These are phyloP conservation scores for Gulo gulo DNA, from an alignment of 2,113 vertebrate genomes.

Conservation along the genomic window DNA sequence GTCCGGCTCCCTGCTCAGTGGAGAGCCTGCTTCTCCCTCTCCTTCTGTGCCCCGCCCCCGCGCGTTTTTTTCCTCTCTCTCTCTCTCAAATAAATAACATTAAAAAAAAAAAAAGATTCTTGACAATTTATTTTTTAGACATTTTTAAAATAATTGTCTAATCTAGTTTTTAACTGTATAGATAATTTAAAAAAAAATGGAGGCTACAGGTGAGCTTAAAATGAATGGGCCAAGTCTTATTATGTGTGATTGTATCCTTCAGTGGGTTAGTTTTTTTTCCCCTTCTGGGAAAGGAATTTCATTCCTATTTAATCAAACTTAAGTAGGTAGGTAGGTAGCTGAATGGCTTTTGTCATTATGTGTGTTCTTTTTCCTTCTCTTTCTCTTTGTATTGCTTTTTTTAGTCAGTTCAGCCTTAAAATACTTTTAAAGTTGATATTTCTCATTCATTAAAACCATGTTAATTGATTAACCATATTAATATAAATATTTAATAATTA, in stretches of 20 bases:
- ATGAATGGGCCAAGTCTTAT: not conserved
- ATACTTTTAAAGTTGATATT: not conserved
- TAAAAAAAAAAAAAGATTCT: not conserved
- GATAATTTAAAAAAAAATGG: not conserved
- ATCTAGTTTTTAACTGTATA: not conserved
- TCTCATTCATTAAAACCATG: not conserved
- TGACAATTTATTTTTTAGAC: not conserved
- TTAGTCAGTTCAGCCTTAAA: not conserved
- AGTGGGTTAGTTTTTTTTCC: not conserved
- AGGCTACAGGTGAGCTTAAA: not conserved
- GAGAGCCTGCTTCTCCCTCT: too few relatives aligned
- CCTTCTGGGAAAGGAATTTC: not conserved
- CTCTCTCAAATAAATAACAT: too few relatives aligned
- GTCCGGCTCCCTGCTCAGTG: too few relatives aligned
- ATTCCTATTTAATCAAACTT: not conserved
- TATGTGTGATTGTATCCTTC: not conserved
- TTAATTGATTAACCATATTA: too few relatives aligned
- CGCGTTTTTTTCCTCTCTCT: too few relatives aligned
- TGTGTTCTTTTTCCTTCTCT: not conserved
- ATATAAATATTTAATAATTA: too few relatives aligned
- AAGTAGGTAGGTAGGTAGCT: not conserved
- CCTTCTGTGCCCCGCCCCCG: too few relatives aligned
- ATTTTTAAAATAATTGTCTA: conserved; percentile 9
- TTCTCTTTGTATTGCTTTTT: not conserved
- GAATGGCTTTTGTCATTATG: not conserved